Base-by-base conservation (phyloP, 2,888 invertebrate species). In the Scrobipalpa atriplicella region DNA sequence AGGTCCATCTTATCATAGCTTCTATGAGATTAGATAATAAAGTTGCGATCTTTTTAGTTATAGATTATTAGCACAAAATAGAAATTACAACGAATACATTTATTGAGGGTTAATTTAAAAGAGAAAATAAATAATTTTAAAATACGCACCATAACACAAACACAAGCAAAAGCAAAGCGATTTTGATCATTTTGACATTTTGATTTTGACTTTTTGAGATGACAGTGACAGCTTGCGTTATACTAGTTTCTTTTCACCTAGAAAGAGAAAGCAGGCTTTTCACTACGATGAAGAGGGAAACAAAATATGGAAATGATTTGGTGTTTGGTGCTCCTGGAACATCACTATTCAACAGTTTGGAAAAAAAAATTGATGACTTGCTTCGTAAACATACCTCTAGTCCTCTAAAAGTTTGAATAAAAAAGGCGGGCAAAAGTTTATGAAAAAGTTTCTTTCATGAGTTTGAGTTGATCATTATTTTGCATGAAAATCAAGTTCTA, bases 1-100 rank as follows among this genome's bases (percentile, higher is more conserved):
- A 66, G 52, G 66, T 21, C 62, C 61, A 29, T 13, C 19, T 13
- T 21, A 21, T 29, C 56, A 65, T 65, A 47, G 0, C 16, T 47
- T 47, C n/a, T 47, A 54, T 52, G 52, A 52, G 64, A 54, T 52
- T 36, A 52, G 38, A 54, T 54, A 18, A 41, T 43, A 10, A 6
- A 13, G 3, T 38, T 16, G 1, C 29, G 7, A 6, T 38, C n/a
- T 58, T 58, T 10, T 58, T 7, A 5, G n/a, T n/a, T 38, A 13
- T 58, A 7, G 38, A 29, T 58, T 56, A 13, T 11, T 21, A 10
- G 5, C 13, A 18, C 11, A 52, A 18, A 51, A n/a, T 19, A 8
- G 6, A 10, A 19, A 52, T 52, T 3, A 47, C 47, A 29, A 29
- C 29, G 29, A 5, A 5, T 29, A 29, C 29, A 3, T 29, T 29